phyloP scores from a whole-genome alignment of 2,888 invertebrate genomes.

The Cremastinae sp. region DNA sequence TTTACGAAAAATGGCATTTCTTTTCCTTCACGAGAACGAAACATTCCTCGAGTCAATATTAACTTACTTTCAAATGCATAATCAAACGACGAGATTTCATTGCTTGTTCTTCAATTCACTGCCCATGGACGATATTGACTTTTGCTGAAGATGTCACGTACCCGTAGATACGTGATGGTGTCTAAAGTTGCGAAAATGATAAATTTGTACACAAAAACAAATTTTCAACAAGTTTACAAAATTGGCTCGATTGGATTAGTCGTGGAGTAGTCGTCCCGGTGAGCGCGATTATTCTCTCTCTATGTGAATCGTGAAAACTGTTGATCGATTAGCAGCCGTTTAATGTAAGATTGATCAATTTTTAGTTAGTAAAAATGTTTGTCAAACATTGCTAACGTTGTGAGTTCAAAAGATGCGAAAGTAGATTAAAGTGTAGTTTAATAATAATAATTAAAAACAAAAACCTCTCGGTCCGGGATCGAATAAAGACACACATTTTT shows the following conservation, averaged over 20 bases:
- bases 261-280: too few species aligned
- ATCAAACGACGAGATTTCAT: constrained; percentile 16
- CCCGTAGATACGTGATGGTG: background rate
- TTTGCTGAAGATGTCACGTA: background rate
- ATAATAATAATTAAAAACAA: constrained; percentile 19
- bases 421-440: constrained; percentile 43
- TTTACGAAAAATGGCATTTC: constrained; percentile 18
- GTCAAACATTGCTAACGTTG: constrained; percentile 16
- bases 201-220: constrained; percentile 16
- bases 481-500: constrained; percentile 37
- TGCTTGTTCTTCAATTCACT: constrained; percentile 24
- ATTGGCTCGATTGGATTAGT: too few species aligned
- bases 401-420: constrained; percentile 18
- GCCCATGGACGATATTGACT: constrained; percentile 42
- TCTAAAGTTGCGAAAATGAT: background rate
- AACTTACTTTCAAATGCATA: constrained; percentile 39
- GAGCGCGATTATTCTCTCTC: too few species aligned
- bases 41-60: constrained; percentile 58
- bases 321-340: constrained; percentile 9
- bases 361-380: constrained; percentile 31
- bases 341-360: constrained; percentile 31
- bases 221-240: too few species aligned
- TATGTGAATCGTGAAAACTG: too few species aligned
- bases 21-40: constrained; percentile 48
- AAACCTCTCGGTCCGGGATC: constrained; percentile 12